Evolutionary conservation across 2,888 invertebrate genomes (phyloP), one percentile per base, ranked within the genome.

Genomic region (Criorhina ranunculi): DNA sequence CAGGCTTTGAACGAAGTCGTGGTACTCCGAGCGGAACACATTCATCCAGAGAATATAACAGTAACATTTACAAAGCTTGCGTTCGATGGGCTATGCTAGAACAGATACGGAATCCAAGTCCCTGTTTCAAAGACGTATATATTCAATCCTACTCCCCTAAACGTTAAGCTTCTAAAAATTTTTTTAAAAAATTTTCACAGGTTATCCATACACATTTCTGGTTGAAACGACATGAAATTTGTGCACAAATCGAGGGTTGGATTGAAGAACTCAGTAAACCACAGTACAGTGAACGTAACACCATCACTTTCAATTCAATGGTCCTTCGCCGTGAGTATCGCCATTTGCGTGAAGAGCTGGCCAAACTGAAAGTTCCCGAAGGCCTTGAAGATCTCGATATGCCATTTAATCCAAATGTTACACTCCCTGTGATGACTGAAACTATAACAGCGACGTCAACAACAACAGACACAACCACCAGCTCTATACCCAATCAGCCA

Each of bases 21-120:
- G 97, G 97, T 86, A 97, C 98, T 40, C 95, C 96, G 81, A 95
- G 96, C 19, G 98, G 98, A 87, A 96, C 95, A 88, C 96, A 96
- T 91, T 97, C 97, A 90, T 97, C 97, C 87, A 94, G 96, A 89
- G 98, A 98, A 92, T 98, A 98, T 93, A 98, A 98, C 92, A 96
- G 97, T 88, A 98, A 98, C 92, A 98, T 98, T 89, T 96, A 97
- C 92, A 97, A 98, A 92, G 98, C 98, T 8, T 97, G 97, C 87
- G 97, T 97, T 86, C 95, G 97, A 90, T 98, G 98, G 98, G 98
- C 97, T 87, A 98, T 98, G 97, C 93, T 98, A 86, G 98, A 98
- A 92, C 98, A 98, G 91, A 94, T 98, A 87, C 93, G 96, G 79
- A 96, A 96, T 92, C 97, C 98, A 5, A 96, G 96, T 90, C 95